Evolutionary conservation across 2,797 vertebrate species (phyloP), one percentile per base, ranked within the genome.

Genomic region (Onychomys torridus): DNA sequence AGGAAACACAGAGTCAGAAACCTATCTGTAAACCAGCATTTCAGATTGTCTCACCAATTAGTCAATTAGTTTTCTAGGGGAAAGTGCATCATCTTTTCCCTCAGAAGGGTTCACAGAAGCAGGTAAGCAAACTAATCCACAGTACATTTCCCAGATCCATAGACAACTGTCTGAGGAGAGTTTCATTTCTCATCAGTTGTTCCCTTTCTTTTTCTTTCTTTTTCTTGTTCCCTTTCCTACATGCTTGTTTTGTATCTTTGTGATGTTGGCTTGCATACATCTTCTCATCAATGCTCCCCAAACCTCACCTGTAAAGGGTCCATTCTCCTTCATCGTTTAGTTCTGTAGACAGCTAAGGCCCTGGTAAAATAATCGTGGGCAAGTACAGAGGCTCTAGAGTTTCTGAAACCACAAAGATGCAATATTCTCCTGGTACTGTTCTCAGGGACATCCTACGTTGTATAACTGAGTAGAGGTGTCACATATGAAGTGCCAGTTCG

Each of bases 281-380:
- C 37, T 93, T 95, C 46, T 85, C 55, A 75, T 86, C 29, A 88
- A 75, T 52, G 23, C 16, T 92, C 49, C 89, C 25, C 52, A 91
- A 34, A 32, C 0, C 5, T 59, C 3, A 34, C 0, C 8, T 61
- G 7, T 43, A 4, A 49, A 63, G 13, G 55, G 76, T 17, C 89
- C 13, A 23, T 76, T 90, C 6, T 79, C 61, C 81, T 55, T 91
- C 79, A 34, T 17, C 37, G 19, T 10, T 96, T 37, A 78, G 67
- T 69, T 61, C 77, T 92, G 92, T 17, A 71, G 34, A 87, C 90
- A 59, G 94, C 5, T 40, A 49, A 94, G 19, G 10, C 4, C 40
- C 17, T 46, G 40, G 32, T 69, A 65, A 96, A 92, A 81, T 65
- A 73, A 85, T 73, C 25, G 73, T 16, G 16, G 52, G 9, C 57